Conservation (phyloP, 2,113 vertebrate genomes). For the Donacobius atricapilla region DNA sequence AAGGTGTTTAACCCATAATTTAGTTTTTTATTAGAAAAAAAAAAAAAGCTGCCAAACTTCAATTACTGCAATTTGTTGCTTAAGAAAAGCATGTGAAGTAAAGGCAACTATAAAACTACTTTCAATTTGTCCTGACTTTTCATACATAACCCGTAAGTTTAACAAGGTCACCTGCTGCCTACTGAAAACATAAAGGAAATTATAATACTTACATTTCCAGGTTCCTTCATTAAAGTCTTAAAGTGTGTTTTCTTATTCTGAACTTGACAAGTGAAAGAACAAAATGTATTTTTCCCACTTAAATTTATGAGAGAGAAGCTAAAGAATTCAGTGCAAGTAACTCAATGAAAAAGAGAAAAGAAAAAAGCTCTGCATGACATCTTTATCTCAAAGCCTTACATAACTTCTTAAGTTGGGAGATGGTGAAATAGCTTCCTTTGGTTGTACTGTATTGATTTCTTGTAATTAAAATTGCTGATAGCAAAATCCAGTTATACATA, state of each 20-base stretch:
- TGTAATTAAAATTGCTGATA: neutral
- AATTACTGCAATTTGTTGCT: constrained; percentile 37
- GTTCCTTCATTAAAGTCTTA: constrained; percentile 18
- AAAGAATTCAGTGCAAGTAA: neutral
- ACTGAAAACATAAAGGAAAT: constrained; percentile 12
- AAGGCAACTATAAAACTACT: constrained; percentile 41
- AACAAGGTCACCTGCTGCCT: constrained; percentile 6
- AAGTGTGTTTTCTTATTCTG: constrained; percentile 16
- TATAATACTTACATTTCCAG: constrained; percentile 27
- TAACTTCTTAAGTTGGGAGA: neutral
- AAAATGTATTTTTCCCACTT: neutral
- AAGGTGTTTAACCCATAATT: constrained; percentile 71
- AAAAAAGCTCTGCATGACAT: neutral
- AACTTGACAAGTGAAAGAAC: neutral
- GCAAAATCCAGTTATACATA: neutral
- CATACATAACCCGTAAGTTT: neutral
- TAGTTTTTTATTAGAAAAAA: constrained; percentile 22
- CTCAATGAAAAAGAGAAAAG: neutral
- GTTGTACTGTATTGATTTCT: neutral
- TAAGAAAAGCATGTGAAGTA: constrained; percentile 22
- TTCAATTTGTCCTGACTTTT: constrained; percentile 24
- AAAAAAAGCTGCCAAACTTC: constrained; percentile 43
- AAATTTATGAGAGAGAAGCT: neutral
- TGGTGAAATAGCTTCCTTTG: neutral
- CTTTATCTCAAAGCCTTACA: neutral